Percentiles rank a stretch among this genome's conserved stretches.
These are phyloP conservation scores for Noctua fimbriata DNA, from an alignment of 2,888 invertebrate species.

Conservation along the genomic window DNA sequence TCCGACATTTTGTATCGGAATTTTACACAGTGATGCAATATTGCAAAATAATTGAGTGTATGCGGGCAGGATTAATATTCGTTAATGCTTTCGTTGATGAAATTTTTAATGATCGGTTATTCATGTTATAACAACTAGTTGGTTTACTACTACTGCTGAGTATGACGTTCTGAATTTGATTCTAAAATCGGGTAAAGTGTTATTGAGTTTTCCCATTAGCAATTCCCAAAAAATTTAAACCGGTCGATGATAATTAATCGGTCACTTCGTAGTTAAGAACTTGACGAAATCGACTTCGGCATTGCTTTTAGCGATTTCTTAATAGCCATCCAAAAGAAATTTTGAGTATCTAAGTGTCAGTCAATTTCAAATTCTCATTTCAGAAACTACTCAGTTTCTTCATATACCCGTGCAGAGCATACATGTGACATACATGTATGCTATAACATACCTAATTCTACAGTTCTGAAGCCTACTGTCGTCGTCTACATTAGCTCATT, in stretches of 20 bases:
- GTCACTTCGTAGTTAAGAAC: background rate
- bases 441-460: background rate
- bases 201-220: background rate
- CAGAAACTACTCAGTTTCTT: background rate
- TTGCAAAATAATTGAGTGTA: slow-evolving; percentile 41
- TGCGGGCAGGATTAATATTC: background rate
- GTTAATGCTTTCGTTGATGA: background rate
- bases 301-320: background rate
- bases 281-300: background rate
- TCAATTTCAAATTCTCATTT: background rate
- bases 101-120: background rate
- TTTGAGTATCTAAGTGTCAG: background rate
- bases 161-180: background rate
- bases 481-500: slow-evolving; percentile 42
- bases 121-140: background rate
- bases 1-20: slow-evolving; percentile 4
- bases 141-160: background rate
- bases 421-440: background rate
- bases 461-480: slow-evolving; percentile 14
- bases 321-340: background rate
- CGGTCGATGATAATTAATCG: background rate
- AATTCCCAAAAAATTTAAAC: background rate
- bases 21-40: slow-evolving; percentile 24
- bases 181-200: background rate
- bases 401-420: background rate